phyloP scores from a whole-genome alignment of 2,113 vertebrate genomes.

The Hipposideros armiger region DNA sequence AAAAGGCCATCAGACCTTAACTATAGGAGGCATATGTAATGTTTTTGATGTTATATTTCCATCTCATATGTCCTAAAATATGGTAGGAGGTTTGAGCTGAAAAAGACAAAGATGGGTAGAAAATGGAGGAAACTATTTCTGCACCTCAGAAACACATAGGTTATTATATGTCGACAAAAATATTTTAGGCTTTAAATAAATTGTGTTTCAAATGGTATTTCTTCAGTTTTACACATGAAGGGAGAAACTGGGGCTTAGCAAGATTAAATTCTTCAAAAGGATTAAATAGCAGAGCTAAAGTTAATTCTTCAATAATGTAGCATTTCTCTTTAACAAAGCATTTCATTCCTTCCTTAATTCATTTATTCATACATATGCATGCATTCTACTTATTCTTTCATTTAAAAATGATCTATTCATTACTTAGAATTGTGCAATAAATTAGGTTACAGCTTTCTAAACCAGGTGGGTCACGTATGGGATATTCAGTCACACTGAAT shows the following conservation, averaged over 20 bases:
- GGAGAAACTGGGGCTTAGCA: not conserved
- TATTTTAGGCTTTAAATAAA: not conserved
- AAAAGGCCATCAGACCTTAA: not conserved
- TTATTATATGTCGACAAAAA: not conserved
- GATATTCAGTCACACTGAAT: not conserved
- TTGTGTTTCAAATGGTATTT: not conserved
- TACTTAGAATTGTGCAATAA: not conserved
- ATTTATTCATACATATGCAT: not conserved
- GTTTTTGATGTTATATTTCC: not conserved
- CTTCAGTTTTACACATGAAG: not conserved
- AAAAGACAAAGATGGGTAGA: not conserved
- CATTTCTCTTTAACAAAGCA: not conserved
- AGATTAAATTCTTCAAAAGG: not conserved
- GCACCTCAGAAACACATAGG: not conserved
- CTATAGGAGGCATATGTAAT: not conserved
- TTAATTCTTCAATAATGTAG: not conserved
- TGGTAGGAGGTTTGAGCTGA: not conserved
- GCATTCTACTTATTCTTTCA: not conserved
- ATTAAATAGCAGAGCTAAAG: not conserved
- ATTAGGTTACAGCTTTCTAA: not conserved
- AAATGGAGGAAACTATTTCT: not conserved
- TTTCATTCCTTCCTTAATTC: not conserved
- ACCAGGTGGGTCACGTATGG: not conserved
- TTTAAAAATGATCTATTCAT: not conserved
- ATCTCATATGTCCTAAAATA: not conserved